Percentiles rank a stretch among this genome's conserved stretches.
Conservation (phyloP, 2,797 vertebrate species). For the Momotus momota region DNA sequence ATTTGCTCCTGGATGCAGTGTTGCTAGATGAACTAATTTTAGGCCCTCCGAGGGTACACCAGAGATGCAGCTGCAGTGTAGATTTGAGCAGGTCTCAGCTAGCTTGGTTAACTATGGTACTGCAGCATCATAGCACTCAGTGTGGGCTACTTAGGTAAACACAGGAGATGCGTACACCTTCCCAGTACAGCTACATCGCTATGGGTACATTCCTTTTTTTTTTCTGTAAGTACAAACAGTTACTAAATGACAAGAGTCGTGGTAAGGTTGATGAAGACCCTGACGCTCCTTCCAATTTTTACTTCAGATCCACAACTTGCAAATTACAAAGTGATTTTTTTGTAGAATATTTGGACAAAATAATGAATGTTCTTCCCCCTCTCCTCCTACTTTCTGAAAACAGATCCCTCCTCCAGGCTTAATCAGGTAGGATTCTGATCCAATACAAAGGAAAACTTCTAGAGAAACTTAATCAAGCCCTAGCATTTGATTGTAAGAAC, state of each 20-base stretch:
- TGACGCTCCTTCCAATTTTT: not conserved
- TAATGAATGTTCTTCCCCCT: not conserved
- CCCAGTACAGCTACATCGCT: not conserved
- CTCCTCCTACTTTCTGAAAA: not conserved
- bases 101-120: not conserved
- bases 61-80: not conserved
- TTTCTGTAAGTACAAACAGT: not conserved
- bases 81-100: not conserved
- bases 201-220: not conserved
- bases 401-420: not conserved
- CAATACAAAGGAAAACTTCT: not conserved
- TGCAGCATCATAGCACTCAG: not conserved
- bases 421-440: not conserved
- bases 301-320: not conserved
- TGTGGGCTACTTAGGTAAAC: fast-evolving
- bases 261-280: not conserved
- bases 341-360: not conserved
- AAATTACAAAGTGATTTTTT: not conserved
- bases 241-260: fast-evolving
- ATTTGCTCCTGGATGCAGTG: not conserved
- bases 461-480: not conserved
- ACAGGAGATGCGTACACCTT: fast-evolving
- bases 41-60: not conserved
- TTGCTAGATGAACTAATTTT: not conserved
- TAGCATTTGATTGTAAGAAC: not conserved